These are phyloP conservation scores for Neodiprion pinetum DNA, from an alignment of 1,140 invertebrate genomes.

Conservation along the genomic window DNA sequence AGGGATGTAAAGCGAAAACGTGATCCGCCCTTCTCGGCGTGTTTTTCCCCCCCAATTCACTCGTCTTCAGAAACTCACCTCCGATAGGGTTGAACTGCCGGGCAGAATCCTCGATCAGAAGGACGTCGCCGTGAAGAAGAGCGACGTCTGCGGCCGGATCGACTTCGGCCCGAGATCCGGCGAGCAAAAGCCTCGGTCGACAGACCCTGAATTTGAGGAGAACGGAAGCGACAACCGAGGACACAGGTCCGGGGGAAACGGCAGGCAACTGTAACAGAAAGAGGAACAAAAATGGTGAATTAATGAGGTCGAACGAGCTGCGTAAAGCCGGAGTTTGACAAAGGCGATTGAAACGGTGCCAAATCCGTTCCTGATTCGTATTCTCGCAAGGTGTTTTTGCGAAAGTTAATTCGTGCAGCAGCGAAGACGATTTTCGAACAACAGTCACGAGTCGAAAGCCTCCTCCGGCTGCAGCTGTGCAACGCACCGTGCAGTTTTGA, in stretches of 20 bases:
- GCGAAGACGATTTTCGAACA: too few species aligned
- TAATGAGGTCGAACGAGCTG: neutral
- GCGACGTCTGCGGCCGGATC: constrained; percentile 65
- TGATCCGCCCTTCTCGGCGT: too few species aligned
- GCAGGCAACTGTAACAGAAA: constrained; percentile 43
- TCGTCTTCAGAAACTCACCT: constrained; percentile 44
- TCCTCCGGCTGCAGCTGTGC: too few species aligned
- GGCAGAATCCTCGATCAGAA: constrained; percentile 67
- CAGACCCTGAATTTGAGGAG: constrained; percentile 61
- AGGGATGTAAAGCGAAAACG: too few species aligned
- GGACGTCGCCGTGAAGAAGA: constrained; percentile 67
- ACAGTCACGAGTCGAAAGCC: too few species aligned
- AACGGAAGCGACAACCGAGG: constrained; percentile 61
- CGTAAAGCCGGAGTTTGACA: neutral
- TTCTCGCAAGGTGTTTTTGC: neutral
- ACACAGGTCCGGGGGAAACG: constrained; percentile 54
- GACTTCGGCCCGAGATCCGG: constrained; percentile 69
- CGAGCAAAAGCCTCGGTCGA: constrained; percentile 60
- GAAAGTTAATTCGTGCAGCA: neutral
- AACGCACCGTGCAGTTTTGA: too few species aligned
- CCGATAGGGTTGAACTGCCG: constrained; percentile 58
- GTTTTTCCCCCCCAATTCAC: too few species aligned
- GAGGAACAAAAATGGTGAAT: constrained; percentile 29
- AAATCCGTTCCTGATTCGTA: neutral
- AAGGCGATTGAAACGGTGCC: neutral